Evolutionary conservation across 2,888 invertebrate species (phyloP).

Genomic region (Fragum whitleyi): DNA sequence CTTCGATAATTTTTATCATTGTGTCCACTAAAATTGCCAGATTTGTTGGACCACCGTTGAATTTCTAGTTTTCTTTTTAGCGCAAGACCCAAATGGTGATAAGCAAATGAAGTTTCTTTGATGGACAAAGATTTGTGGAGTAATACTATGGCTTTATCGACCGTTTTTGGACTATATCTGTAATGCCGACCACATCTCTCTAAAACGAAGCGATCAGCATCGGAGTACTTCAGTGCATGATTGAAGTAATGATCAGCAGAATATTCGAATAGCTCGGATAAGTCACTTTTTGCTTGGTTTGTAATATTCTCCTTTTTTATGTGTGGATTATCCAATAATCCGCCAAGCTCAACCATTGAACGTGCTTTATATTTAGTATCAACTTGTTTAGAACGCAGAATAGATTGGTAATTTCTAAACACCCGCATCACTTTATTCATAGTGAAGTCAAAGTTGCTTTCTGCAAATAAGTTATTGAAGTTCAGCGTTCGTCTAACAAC

Average conservation of each 20-base stretch:
- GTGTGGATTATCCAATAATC: slow-evolving; percentile 3
- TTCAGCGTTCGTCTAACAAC: slow-evolving; percentile 30
- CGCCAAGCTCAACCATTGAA: slow-evolving; percentile 35
- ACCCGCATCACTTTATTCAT: background rate
- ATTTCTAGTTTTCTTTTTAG: slow-evolving; percentile 41
- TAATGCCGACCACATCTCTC: slow-evolving; percentile 42
- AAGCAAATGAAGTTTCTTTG: slow-evolving; percentile 25
- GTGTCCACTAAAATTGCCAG: background rate
- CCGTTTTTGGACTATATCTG: slow-evolving; percentile 10
- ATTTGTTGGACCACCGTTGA: background rate
- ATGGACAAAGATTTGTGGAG: slow-evolving; percentile 32
- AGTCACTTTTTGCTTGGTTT: background rate
- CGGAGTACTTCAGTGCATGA: slow-evolving; percentile 8
- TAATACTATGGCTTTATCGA: slow-evolving; percentile 25
- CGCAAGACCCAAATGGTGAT: slow-evolving; percentile 39
- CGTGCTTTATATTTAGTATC: slow-evolving; percentile 30
- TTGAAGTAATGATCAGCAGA: slow-evolving; percentile 20
- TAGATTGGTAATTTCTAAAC: background rate
- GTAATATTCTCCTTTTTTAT: background rate
- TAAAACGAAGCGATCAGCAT: slow-evolving; percentile 35
- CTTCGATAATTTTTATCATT: no score
- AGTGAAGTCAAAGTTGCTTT: background rate
- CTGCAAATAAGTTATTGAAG: slow-evolving; percentile 15
- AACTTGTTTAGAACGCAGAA: background rate
- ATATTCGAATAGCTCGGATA: background rate